These are phyloP conservation scores for Polydrusus cervinus DNA, from an alignment of 2,888 invertebrate species.

Conservation along the genomic window DNA sequence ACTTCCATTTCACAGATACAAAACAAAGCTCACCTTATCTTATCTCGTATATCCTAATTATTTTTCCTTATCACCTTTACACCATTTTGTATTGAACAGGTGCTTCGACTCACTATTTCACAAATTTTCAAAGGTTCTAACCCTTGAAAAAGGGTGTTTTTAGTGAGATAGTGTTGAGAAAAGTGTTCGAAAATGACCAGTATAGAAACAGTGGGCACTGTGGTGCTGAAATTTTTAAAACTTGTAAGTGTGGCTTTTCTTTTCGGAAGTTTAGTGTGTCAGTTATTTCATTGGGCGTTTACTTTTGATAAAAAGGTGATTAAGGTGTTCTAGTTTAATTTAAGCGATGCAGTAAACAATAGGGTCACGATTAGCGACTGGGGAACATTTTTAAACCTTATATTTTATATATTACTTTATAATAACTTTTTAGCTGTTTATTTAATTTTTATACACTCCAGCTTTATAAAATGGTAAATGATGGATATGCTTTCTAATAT, in stretches of 20 bases:
- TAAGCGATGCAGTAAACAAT: not conserved
- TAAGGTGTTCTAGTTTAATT: constrained; percentile 1
- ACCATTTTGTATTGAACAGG: constrained; percentile 49
- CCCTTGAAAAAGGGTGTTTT: constrained; percentile 5
- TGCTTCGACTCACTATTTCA: constrained; percentile 16
- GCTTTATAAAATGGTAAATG: too few relatives aligned
- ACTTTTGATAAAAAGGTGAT: constrained; percentile 20
- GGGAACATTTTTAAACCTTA: not conserved
- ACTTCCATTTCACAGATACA: constrained; percentile 11
- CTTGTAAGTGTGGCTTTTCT: constrained; percentile 80
- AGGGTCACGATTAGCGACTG: constrained; percentile 6
- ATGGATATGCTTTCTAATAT: too few relatives aligned
- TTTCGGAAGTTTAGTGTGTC: constrained; percentile 10
- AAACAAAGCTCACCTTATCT: constrained; percentile 48
- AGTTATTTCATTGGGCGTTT: constrained; percentile 43
- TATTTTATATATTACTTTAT: too few relatives aligned
- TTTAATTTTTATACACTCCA: too few relatives aligned
- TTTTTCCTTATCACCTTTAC: constrained; percentile 39
- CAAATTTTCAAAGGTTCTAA: not conserved
- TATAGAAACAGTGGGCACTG: constrained; percentile 85
- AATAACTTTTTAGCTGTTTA: too few relatives aligned
- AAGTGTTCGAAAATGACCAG: constrained; percentile 80
- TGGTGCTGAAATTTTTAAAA: constrained; percentile 87
- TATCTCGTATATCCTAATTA: constrained; percentile 53
- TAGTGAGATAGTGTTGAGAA: constrained; percentile 9